phyloP scores from a whole-genome alignment of 2,113 vertebrate genomes.

The Amblyornis subalaris region DNA sequence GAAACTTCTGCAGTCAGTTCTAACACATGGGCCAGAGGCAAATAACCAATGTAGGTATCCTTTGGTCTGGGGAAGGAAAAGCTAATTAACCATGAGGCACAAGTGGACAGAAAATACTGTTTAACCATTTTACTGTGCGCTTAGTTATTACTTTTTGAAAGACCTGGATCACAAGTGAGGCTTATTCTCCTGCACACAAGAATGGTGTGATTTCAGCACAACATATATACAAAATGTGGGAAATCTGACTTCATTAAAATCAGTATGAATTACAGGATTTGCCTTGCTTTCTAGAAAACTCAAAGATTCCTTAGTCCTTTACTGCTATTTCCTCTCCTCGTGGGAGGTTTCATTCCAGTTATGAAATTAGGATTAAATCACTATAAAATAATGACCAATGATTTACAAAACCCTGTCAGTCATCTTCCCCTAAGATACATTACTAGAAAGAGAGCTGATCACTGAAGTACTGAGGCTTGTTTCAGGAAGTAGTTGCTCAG shows the following conservation, averaged over 20 bases:
- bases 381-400: background rate
- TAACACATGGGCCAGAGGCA: slow-evolving; percentile 94
- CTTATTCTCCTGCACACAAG: background rate
- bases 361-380: background rate
- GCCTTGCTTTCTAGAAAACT: background rate
- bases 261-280: background rate
- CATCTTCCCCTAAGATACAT: background rate
- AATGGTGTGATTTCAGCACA: background rate
- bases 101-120: background rate
- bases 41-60: slow-evolving; percentile 93
- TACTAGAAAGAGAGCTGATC: background rate
- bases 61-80: slow-evolving; percentile 74
- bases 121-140: background rate
- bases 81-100: background rate
- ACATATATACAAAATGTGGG: background rate
- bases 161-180: background rate
- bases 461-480: background rate
- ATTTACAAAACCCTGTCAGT: background rate
- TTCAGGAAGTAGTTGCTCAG: background rate
- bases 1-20: slow-evolving; percentile 97
- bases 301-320: background rate
- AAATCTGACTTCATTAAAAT: background rate
- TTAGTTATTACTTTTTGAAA: background rate
- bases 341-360: background rate
- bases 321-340: background rate